Evolutionary conservation across 2,797 vertebrate species (phyloP).

Genomic region (Alcedo quadribrachys): DNA sequence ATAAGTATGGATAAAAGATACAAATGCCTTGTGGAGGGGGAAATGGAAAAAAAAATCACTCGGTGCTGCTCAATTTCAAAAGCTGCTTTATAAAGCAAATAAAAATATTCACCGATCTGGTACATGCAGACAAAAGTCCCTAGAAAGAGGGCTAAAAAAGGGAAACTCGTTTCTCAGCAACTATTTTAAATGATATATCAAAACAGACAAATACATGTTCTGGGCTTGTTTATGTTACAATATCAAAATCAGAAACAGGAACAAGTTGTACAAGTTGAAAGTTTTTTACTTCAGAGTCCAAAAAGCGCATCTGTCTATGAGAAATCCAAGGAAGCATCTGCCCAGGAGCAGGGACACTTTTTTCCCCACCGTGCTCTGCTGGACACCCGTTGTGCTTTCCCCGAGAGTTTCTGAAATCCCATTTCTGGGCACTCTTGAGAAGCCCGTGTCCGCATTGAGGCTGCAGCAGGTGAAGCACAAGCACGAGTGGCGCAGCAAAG

Average conservation of each 20-base stretch:
- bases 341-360: slow-evolving; percentile 12
- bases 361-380: not conserved
- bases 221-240: not conserved
- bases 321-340: slow-evolving; percentile 54
- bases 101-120: slow-evolving; percentile 45
- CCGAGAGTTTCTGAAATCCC: slow-evolving; percentile 37
- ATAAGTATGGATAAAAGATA: not conserved
- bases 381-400: not conserved
- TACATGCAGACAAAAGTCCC: slow-evolving; percentile 27
- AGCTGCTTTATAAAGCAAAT: slow-evolving; percentile 58
- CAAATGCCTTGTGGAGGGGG: not conserved
- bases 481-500: not conserved
- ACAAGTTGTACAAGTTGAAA: slow-evolving; percentile 10
- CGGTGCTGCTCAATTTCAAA: not conserved
- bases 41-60: not conserved
- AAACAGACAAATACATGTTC: not conserved
- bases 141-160: slow-evolving; percentile 48
- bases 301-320: not conserved
- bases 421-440: slow-evolving; percentile 33
- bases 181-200: slow-evolving; percentile 18
- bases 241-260: slow-evolving; percentile 3
- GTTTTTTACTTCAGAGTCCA: slow-evolving; percentile 53
- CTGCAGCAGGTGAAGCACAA: slow-evolving; percentile 15
- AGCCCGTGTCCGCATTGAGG: slow-evolving; percentile 17
- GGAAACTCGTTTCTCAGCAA: not conserved